phyloP scores from a whole-genome alignment of 2,888 invertebrate species.

The Limnephilus rhombicus region DNA sequence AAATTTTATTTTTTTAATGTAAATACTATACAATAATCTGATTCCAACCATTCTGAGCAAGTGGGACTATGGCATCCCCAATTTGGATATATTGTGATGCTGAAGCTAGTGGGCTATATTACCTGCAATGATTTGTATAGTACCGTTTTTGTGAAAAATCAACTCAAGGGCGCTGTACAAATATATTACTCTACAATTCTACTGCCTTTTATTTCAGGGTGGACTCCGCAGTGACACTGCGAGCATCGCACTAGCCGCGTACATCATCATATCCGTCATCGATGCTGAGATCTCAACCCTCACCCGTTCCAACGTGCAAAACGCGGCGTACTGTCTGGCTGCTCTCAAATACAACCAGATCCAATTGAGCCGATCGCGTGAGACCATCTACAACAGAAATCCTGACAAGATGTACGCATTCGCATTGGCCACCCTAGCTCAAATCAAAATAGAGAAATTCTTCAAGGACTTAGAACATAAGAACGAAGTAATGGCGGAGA shows the following conservation, averaged over 20 bases:
- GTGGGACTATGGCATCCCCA: too few species aligned
- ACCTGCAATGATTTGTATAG: too few species aligned
- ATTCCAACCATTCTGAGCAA: too few species aligned
- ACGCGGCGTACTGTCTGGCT: constrained; percentile 80
- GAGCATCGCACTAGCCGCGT: constrained; percentile 83
- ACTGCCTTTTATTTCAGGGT: constrained; percentile 72
- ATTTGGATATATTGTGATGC: too few species aligned
- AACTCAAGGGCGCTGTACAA: too few species aligned
- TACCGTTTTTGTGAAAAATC: too few species aligned
- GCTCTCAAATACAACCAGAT: constrained; percentile 71
- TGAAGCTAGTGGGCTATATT: too few species aligned
- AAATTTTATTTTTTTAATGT: too few species aligned
- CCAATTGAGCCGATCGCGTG: not conserved
- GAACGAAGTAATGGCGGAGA: constrained; percentile 57
- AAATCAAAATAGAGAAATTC: constrained; percentile 65
- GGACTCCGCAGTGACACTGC: constrained; percentile 77
- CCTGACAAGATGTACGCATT: constrained; percentile 75
- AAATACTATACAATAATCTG: too few species aligned
- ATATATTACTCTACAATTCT: not conserved
- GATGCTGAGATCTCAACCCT: constrained; percentile 78
- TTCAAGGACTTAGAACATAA: constrained; percentile 43
- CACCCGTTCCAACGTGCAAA: constrained; percentile 74
- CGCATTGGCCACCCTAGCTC: constrained; percentile 67
- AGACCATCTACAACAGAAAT: constrained; percentile 16
- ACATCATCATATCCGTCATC: constrained; percentile 82